phyloP scores from a whole-genome alignment of 2,113 vertebrate genomes.

The Carettochelys insculpta region DNA sequence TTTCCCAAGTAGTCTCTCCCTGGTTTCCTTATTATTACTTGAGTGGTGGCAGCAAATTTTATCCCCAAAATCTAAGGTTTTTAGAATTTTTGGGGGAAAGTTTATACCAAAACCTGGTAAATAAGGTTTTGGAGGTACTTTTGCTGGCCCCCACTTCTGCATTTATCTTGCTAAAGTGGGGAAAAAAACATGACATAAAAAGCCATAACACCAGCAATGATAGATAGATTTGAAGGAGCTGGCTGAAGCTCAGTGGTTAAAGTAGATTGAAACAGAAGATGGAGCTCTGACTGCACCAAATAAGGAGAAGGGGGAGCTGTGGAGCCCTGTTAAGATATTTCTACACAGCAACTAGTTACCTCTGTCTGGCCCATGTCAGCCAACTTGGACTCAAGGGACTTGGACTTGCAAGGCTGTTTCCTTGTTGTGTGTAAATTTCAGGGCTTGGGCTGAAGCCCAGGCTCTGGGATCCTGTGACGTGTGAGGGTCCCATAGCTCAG shows the following conservation, averaged over 20 bases:
- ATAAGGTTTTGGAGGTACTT: no score
- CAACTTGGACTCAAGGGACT: no score
- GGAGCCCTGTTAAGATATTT: background rate
- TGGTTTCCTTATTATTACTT: no score
- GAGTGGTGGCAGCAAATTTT: no score
- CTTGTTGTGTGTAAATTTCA: background rate
- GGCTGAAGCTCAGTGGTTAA: background rate
- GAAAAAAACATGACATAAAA: no score
- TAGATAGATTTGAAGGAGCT: background rate
- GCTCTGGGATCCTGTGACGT: background rate
- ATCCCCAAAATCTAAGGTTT: no score
- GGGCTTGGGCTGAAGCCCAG: background rate
- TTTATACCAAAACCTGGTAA: no score
- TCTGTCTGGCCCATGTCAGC: background rate
- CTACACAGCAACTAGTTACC: background rate
- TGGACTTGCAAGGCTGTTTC: background rate
- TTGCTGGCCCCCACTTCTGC: no score
- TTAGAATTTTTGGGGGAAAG: no score
- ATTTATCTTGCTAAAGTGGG: no score
- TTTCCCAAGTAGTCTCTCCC: no score
- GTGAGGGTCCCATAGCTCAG: background rate
- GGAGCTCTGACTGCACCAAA: background rate
- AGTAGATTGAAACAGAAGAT: background rate
- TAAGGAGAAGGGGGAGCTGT: background rate
- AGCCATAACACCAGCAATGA: fast-evolving